Evolutionary conservation across 2,113 vertebrate species (phyloP).

Genomic region (Miniopterus natalensis): DNA sequence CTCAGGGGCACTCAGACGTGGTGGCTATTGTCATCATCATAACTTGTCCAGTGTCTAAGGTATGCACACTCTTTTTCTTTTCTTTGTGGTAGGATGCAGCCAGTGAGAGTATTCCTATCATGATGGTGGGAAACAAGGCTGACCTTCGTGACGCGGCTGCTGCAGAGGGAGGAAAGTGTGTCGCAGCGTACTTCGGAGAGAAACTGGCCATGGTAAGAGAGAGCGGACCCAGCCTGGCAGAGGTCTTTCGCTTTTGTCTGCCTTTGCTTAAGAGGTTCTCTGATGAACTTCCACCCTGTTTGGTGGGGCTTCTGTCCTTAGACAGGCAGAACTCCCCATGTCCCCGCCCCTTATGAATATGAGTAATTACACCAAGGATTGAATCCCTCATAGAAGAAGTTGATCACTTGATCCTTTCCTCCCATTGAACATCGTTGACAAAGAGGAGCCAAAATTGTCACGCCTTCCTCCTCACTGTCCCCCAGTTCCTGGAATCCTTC

Average conservation of each 20-base stretch:
- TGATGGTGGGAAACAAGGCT: slow-evolving; percentile 97
- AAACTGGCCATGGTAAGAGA: slow-evolving; percentile 96
- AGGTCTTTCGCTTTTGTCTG: background rate
- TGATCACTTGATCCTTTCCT: background rate
- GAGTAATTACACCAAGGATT: background rate
- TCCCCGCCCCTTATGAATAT: background rate
- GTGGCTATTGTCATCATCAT: accelerated
- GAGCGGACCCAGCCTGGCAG: background rate
- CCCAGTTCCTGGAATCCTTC: background rate
- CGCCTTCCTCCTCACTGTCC: background rate
- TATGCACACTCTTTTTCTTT: background rate
- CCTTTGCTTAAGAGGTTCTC: background rate
- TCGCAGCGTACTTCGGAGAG: slow-evolving; percentile 93
- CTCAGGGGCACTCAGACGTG: background rate
- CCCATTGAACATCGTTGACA: background rate
- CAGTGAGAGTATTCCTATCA: slow-evolving; percentile 94
- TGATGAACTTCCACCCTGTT: background rate
- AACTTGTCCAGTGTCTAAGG: background rate
- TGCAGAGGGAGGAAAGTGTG: slow-evolving; percentile 88
- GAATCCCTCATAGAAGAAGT: background rate
- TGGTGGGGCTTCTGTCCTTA: background rate
- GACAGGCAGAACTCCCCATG: background rate
- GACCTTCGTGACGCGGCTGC: slow-evolving; percentile 90
- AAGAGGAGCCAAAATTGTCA: background rate
- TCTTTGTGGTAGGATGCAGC: slow-evolving; percentile 90